Percentiles rank a stretch among this genome's conserved stretches.
phyloP scores from a whole-genome alignment of 2,888 invertebrate species.

The Eumacrocentrus americanus region DNA sequence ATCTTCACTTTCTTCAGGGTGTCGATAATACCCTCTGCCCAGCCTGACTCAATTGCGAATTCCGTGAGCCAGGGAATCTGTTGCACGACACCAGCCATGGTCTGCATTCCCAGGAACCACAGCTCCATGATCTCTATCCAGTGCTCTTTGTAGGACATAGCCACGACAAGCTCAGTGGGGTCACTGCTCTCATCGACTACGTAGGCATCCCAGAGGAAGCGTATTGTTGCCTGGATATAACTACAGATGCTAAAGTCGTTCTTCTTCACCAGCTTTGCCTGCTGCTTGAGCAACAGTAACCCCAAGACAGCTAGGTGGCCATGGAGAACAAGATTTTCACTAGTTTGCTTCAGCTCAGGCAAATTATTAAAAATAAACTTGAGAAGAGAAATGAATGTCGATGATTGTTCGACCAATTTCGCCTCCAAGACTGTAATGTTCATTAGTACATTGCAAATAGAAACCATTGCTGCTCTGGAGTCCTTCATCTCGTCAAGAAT shows the following conservation, averaged over 20 bases:
- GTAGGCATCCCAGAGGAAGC: slow-evolving; percentile 93
- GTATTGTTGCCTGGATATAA: slow-evolving; percentile 86
- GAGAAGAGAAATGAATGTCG: slow-evolving; percentile 78
- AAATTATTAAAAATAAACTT: slow-evolving; percentile 86
- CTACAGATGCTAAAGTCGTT: slow-evolving; percentile 89
- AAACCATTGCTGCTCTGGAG: slow-evolving; percentile 83
- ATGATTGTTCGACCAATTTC: slow-evolving; percentile 79
- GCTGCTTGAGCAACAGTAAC: slow-evolving; percentile 81
- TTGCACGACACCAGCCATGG: slow-evolving; percentile 81
- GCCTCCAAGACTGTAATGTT: slow-evolving; percentile 89
- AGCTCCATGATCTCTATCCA: slow-evolving; percentile 91
- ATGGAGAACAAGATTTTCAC: slow-evolving; percentile 83
- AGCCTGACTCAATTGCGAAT: slow-evolving; percentile 91
- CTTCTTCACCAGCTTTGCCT: slow-evolving; percentile 81
- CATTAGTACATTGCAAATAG: slow-evolving; percentile 90
- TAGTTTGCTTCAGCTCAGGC: slow-evolving; percentile 81
- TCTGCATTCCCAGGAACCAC: slow-evolving; percentile 95
- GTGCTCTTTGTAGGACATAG: slow-evolving; percentile 83
- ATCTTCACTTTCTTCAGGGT: slow-evolving; percentile 83
- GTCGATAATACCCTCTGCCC: slow-evolving; percentile 87
- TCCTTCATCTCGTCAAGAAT: slow-evolving; percentile 83
- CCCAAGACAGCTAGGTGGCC: slow-evolving; percentile 86
- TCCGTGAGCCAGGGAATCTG: slow-evolving; percentile 88
- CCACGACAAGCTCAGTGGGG: slow-evolving; percentile 79
- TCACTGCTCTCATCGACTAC: slow-evolving; percentile 88